Percentiles rank a stretch among this genome's conserved stretches.
Conservation (phyloP, 2,113 vertebrate species). For the Oxyura jamaicensis region DNA sequence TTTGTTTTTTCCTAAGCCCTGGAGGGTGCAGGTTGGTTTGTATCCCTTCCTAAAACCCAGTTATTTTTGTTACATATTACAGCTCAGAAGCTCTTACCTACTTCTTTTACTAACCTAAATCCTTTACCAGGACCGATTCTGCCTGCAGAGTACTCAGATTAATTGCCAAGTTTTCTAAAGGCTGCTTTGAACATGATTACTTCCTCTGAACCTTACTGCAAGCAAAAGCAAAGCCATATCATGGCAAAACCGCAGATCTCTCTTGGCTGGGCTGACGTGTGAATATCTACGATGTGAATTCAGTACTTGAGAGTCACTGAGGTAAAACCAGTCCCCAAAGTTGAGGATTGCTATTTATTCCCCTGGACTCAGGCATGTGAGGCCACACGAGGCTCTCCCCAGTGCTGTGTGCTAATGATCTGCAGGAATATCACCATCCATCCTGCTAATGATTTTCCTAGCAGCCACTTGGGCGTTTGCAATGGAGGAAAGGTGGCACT, state of each 20-base stretch:
- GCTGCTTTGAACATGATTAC: background rate
- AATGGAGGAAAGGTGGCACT: background rate
- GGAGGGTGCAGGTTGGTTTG: background rate
- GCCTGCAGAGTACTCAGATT: background rate
- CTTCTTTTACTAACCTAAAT: background rate
- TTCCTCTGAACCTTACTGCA: background rate
- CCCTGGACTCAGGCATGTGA: background rate
- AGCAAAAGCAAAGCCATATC: background rate
- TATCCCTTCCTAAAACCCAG: background rate
- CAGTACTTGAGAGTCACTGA: background rate
- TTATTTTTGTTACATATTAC: background rate
- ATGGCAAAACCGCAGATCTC: background rate
- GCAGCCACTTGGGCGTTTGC: too few relatives aligned
- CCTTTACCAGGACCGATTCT: background rate
- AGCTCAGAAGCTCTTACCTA: background rate
- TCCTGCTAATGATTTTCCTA: background rate
- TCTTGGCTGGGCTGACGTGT: background rate
- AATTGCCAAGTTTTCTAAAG: background rate
- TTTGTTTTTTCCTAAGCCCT: background rate
- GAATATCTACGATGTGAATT: rapidly evolving
- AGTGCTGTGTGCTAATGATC: background rate
- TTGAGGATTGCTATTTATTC: background rate
- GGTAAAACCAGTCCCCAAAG: background rate
- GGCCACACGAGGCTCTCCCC: background rate
- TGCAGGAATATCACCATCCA: too few relatives aligned